Conservation (phyloP, 2,888 invertebrate genomes). For the Cheilosia scutellata region DNA sequence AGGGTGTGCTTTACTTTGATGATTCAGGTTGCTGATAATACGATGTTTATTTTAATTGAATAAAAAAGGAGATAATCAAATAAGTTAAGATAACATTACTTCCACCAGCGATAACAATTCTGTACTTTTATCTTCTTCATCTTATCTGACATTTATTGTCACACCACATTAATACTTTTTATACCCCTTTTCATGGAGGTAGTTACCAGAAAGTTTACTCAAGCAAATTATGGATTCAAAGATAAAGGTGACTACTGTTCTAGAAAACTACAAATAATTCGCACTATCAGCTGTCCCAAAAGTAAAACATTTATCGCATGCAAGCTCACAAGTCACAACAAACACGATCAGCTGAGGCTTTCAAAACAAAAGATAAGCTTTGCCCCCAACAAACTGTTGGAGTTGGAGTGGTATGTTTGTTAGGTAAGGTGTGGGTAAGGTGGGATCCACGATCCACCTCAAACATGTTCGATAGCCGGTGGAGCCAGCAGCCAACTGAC, state of each 20-base stretch:
- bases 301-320: neutral
- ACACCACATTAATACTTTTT: too few species aligned
- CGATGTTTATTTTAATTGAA: too few species aligned
- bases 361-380: slow-evolving; percentile 63
- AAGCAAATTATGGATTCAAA: neutral
- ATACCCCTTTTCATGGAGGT: too few species aligned
- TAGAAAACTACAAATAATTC: neutral
- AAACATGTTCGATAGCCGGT: slow-evolving; percentile 52
- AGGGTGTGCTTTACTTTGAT: too few species aligned
- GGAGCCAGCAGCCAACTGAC: slow-evolving; percentile 6
- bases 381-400: slow-evolving; percentile 7
- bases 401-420: too few species aligned
- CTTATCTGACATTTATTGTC: neutral
- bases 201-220: neutral
- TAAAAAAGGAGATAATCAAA: neutral
- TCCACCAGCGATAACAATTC: neutral
- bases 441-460: slow-evolving; percentile 2
- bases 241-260: neutral
- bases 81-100: neutral
- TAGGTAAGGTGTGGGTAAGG: neutral
- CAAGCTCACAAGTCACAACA: slow-evolving; percentile 33
- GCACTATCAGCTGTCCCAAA: slow-evolving; percentile 1
- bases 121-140: neutral
- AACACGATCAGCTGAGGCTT: slow-evolving; percentile 55
- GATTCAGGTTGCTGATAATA: neutral